Percentiles rank a stretch among this genome's conserved stretches.
Evolutionary conservation across 1,140 invertebrate genomes (phyloP).

Genomic region (Magallana ariakensis): DNA sequence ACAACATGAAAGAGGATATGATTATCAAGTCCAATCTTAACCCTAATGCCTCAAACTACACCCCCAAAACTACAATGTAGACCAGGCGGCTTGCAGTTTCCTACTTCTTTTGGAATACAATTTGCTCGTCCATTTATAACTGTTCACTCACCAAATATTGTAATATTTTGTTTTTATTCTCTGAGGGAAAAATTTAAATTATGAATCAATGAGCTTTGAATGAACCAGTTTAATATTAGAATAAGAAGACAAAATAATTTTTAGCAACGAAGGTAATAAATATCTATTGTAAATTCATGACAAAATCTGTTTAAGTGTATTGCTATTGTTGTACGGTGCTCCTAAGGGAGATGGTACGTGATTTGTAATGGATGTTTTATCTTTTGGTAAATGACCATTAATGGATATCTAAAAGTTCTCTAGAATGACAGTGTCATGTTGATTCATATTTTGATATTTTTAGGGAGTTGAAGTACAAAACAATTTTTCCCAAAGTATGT

Average conservation of each 20-base stretch:
- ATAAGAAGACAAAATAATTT: too few relatives aligned
- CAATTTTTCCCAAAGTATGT: background rate
- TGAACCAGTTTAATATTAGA: too few relatives aligned
- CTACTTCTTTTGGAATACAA: background rate
- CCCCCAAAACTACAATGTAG: constrained; percentile 81
- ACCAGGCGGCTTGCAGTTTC: background rate
- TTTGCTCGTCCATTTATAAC: background rate
- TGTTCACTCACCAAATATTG: background rate
- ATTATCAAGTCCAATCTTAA: constrained; percentile 86
- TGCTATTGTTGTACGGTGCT: too few relatives aligned
- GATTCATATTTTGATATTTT: constrained; percentile 21
- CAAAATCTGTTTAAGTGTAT: too few relatives aligned
- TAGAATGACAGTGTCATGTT: background rate
- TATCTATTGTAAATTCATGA: too few relatives aligned
- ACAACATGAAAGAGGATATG: constrained; percentile 78
- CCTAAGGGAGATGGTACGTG: too few relatives aligned
- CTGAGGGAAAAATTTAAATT: background rate
- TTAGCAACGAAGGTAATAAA: too few relatives aligned
- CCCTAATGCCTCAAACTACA: constrained; percentile 95
- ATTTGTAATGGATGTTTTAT: too few relatives aligned
- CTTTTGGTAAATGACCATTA: too few relatives aligned
- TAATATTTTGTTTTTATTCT: background rate
- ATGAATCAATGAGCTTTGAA: background rate
- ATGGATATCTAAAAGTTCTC: too few relatives aligned
- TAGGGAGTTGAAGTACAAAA: background rate